Evolutionary conservation across 2,797 vertebrate species (phyloP).

Genomic region (Phrynocephalus forsythii): DNA sequence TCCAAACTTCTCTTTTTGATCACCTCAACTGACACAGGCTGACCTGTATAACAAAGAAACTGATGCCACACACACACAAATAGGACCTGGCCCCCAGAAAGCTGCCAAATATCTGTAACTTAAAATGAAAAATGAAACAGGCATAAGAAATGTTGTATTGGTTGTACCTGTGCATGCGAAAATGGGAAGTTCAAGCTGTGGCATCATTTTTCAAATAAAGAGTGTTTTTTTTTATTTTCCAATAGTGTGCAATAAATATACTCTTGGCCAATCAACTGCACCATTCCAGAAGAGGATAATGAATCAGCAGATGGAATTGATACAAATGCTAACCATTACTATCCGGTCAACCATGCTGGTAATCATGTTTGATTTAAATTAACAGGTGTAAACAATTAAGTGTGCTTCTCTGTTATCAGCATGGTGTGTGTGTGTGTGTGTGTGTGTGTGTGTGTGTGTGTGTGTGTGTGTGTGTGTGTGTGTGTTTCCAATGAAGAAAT

Average conservation of each 20-base stretch:
- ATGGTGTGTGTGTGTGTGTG: background rate
- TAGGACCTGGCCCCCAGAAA: background rate
- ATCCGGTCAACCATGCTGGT: constrained; percentile 8
- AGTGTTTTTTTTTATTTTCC: background rate
- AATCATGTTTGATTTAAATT: constrained; percentile 33
- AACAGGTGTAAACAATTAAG: constrained; percentile 19
- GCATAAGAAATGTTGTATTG: background rate
- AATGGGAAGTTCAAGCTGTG: constrained; percentile 8
- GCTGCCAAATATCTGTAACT: background rate
- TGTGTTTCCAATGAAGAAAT: background rate
- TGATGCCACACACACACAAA: fast-evolving
- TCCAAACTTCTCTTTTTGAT: background rate
- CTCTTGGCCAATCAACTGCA: background rate
- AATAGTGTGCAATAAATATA: constrained; percentile 41
- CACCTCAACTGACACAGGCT: too few relatives aligned
- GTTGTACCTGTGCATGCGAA: background rate
- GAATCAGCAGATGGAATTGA: constrained; percentile 32
- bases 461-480: too few relatives aligned
- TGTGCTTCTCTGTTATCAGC: background rate
- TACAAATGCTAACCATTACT: background rate
- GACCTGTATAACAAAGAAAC: background rate
- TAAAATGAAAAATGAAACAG: background rate
- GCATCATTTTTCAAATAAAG: constrained; percentile 29
- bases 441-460: background rate
- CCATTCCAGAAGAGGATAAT: constrained; percentile 9